Percentiles rank a stretch among this genome's conserved stretches.
Evolutionary conservation across 2,113 vertebrate genomes (phyloP).

Genomic region (Dicerorhinus sumatrensis): DNA sequence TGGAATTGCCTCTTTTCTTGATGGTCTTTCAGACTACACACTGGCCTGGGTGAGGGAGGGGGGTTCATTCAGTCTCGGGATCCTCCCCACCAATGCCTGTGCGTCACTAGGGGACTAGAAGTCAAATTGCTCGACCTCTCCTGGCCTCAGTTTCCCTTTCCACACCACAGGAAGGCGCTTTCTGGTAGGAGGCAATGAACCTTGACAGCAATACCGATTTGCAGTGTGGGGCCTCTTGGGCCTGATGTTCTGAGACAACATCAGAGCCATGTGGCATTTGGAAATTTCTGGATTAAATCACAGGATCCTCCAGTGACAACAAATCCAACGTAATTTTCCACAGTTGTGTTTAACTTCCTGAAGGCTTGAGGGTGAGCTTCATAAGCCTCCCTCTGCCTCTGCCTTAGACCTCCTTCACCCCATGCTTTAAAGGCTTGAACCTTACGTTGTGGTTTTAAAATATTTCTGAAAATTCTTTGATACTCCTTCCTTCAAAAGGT

Average conservation of each 20-base stretch:
- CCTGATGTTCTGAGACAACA: background rate
- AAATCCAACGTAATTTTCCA: background rate
- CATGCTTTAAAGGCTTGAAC: background rate
- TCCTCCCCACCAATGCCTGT: background rate
- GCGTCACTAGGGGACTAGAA: background rate
- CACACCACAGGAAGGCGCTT: background rate
- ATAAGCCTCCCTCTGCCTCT: background rate
- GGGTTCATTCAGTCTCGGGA: background rate
- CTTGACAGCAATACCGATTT: background rate
- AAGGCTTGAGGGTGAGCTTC: background rate
- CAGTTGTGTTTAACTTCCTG: background rate
- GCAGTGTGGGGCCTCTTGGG: background rate
- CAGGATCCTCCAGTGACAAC: background rate
- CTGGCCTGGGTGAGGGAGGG: background rate
- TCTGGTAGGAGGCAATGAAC: background rate
- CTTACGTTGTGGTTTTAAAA: background rate
- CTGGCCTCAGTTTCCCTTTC: constrained; percentile 26
- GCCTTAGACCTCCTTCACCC: background rate
- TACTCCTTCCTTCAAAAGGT: background rate
- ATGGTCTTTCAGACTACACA: background rate
- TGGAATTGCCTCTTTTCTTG: background rate
- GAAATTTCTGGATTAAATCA: background rate
- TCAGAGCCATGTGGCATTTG: background rate
- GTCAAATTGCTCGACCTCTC: background rate
- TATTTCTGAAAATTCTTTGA: background rate